phyloP scores from a whole-genome alignment of 1,140 invertebrate species.

The Bombus superbus region DNA sequence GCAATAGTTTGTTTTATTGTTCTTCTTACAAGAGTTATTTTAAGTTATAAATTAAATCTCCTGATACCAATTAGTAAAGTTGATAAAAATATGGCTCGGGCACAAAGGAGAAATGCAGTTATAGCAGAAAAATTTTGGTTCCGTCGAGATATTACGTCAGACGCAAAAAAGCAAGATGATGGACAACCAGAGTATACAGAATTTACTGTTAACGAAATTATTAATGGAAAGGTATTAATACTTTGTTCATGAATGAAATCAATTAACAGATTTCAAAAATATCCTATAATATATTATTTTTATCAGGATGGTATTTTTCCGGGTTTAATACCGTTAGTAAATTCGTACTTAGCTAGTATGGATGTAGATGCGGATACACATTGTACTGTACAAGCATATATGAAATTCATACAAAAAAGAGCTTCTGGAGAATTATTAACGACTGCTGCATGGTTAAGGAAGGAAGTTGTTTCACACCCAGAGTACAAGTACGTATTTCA shows the following conservation, averaged over 20 bases:
- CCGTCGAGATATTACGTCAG: constrained; percentile 89
- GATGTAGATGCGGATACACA: constrained; percentile 98
- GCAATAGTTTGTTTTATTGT: constrained; percentile 99
- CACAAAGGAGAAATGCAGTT: constrained; percentile 95
- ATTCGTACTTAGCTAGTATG: constrained; percentile 95
- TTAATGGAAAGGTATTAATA: constrained; percentile 94
- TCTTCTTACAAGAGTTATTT: constrained; percentile 96
- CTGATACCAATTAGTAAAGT: constrained; percentile 99
- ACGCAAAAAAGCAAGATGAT: constrained; percentile 74
- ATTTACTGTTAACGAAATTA: constrained; percentile 97
- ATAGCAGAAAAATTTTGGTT: constrained; percentile 95
- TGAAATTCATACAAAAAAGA: constrained; percentile 95
- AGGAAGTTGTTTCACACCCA: constrained; percentile 94
- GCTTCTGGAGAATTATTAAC: constrained; percentile 94
- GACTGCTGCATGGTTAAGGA: constrained; percentile 95
- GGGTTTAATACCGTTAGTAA: constrained; percentile 96
- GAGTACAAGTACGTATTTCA: constrained; percentile 90
- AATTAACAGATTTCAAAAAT: constrained; percentile 3
- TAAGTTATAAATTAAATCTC: constrained; percentile 98
- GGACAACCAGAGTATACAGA: constrained; percentile 84
- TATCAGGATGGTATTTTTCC: constrained; percentile 92
- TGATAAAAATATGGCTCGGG: constrained; percentile 98
- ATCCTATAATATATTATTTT: constrained; percentile 17
- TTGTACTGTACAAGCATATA: constrained; percentile 98
- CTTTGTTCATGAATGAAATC: neutral